Base-by-base conservation (phyloP, 1,140 invertebrate genomes). In the Battus philenor region DNA sequence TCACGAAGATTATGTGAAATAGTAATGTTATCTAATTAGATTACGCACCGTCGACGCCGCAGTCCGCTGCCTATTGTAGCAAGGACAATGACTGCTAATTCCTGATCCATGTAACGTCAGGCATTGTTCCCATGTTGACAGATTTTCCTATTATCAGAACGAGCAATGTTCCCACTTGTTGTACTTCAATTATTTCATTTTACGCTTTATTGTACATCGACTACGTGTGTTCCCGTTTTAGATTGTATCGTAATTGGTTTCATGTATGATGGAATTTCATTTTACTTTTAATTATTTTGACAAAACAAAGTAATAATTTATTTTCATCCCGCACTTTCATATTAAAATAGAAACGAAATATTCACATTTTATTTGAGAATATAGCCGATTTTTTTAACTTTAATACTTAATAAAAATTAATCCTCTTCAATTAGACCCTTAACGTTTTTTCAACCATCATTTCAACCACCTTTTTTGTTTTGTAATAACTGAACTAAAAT, bases 71-170 rank as follows among this genome's bases (percentile, higher is more conserved):
- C 68, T 58, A 78, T 82, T 82, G 74, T 82, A 50, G 52, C 52
- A 56, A 67, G 68, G 57, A 83, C 76, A 83, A 80, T 80, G 76
- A 65, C 72, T 72, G 58, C 65, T 83, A 83, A 83, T 80, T 83
- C 79, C 68, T 77, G 74, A 79, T 80, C 79, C 69, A 69, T 78
- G 68, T 75, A 79, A 73, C 76, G 76, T 82, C 67, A 59, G 54
- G 60, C 68, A 79, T 83, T 83, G 79, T 84, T 81, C 75, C 54
- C 50, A 50, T 78, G 71, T 81, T 79, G 75, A 76, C 79, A 81
- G 77, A 79, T 81, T 83, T 78, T 78, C 69, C 68, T 76, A 83
- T 83, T 81, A 79, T 76, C 61, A 66, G 59, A 36, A 50, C 41
- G 62, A 76, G 78, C 76, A 78, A 78, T 83, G 62, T 68, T 45